Conservation (phyloP, 64 coral and sea anemone genomes). For the Porites australiensis region DNA sequence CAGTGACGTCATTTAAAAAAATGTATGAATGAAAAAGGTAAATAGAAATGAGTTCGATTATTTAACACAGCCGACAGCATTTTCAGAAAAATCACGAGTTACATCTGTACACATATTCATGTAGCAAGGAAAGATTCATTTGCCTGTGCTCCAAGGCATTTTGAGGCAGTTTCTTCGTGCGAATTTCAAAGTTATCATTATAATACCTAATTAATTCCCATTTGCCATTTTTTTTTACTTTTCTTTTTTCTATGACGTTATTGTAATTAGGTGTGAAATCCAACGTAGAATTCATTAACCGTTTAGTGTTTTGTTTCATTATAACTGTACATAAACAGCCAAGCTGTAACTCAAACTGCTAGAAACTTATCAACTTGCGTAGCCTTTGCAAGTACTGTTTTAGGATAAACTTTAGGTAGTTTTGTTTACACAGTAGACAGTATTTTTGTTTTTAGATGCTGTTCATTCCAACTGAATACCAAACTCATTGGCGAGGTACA, state of each 20-base stretch:
- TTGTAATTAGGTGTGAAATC: background rate
- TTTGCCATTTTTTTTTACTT: no score
- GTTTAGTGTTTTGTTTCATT: no score
- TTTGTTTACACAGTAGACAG: conserved; percentile 16
- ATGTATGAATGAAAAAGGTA: conserved; percentile 16
- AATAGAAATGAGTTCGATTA: conserved; percentile 13
- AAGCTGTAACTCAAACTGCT: conserved; percentile 18
- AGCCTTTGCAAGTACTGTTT: conserved; percentile 7
- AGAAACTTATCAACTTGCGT: conserved; percentile 34
- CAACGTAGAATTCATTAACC: no score
- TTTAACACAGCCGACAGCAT: no score
- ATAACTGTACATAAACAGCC: conserved; percentile 13
- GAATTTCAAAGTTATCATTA: conserved; percentile 31
- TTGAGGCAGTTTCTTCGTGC: conserved; percentile 26
- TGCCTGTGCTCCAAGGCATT: no score
- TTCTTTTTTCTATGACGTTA: conserved; percentile 24
- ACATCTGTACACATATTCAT: no score
- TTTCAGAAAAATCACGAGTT: no score
- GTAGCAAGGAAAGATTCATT: no score
- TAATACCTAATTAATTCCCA: conserved; percentile 12
- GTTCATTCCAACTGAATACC: conserved; percentile 23
- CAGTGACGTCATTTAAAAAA: conserved; percentile 27
- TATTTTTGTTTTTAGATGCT: no score
- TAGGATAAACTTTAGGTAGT: conserved; percentile 24
- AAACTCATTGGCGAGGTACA: conserved; percentile 20